Percentiles rank a stretch among this genome's conserved stretches.
Conservation (phyloP, 1,140 invertebrate species). For the Eulimnadia texana region DNA sequence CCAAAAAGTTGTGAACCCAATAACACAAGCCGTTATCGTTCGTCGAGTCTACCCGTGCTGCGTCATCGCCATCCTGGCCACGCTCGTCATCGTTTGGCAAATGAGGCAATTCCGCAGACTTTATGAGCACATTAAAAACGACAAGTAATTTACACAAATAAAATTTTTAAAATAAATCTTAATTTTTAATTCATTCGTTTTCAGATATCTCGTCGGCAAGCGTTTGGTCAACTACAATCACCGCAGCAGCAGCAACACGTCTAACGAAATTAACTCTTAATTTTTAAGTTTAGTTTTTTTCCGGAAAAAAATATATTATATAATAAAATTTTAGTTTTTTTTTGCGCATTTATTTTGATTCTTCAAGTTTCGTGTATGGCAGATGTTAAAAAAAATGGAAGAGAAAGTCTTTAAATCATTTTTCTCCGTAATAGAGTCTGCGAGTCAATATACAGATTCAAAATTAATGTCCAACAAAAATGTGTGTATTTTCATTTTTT, state of each 20-base stretch:
- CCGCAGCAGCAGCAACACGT: slow-evolving; percentile 4
- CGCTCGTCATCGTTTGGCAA: slow-evolving; percentile 58
- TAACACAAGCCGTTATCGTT: slow-evolving; percentile 57
- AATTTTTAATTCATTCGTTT: slow-evolving; percentile 18
- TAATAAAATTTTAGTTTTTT: too few relatives aligned
- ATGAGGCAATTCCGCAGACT: slow-evolving; percentile 82
- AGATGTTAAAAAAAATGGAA: too few relatives aligned
- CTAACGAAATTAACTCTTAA: background rate
- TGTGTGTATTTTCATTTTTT: too few relatives aligned
- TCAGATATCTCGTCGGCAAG: slow-evolving; percentile 72
- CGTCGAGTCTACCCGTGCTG: slow-evolving; percentile 85
- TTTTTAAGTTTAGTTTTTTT: too few relatives aligned
- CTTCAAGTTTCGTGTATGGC: too few relatives aligned
- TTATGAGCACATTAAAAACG: slow-evolving; percentile 97
- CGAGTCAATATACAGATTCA: too few relatives aligned
- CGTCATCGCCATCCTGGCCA: slow-evolving; percentile 49
- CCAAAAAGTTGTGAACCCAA: slow-evolving; percentile 43
- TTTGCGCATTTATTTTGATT: too few relatives aligned
- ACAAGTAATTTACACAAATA: slow-evolving; percentile 50
- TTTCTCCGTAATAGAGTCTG: too few relatives aligned
- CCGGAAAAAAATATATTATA: too few relatives aligned
- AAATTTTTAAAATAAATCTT: background rate
- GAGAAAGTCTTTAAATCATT: too few relatives aligned
- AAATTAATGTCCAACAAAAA: too few relatives aligned
- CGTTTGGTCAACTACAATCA: slow-evolving; percentile 85